Evolutionary conservation across 2,113 vertebrate genomes (phyloP), one percentile per base, ranked within the genome.

Genomic region (Electrona antarctica): DNA sequence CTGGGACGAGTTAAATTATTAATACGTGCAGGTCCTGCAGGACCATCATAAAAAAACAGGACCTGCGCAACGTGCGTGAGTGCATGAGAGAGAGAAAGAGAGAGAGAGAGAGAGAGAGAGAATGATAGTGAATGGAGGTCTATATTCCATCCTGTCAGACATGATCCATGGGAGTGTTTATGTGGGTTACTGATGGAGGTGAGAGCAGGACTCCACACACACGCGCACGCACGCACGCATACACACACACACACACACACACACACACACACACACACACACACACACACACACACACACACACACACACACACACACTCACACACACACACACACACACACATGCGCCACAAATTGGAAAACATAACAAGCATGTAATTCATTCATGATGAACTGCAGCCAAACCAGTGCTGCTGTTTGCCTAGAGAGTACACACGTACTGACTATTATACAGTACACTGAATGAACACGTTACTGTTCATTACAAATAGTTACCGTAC

Each of bases 101-200:
- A 21, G 13, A 10, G 45, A 48, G 49, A 60, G 59, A 69, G 28
- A 46, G 41, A 10, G 52, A 58, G 71, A 59, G 13, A 4, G 58
- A 33, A 5, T 54, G 76, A 58, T n/a, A 29, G 57, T 28, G 63
- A 29, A 21, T 21, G 15, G 60, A 76, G 59, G 46, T 14, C 15
- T 50, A 56, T 10, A n/a, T 56, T 65, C 65, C 33, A 63, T 48
- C 73, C 76, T 62, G 47, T 72, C 73, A 79, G 71, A 86, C 77
- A 65, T 76, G 78, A 85, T 86, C 82, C 70, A 64, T 78, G 82
- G 41, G 15, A 71, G 58, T 51, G 60, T 73, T 66, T 21, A 71
- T 61, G 54, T 64, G 64, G 58, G 45, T 73, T 67, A 76, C 66
- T 56, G 46, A 59, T 48, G 50, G 60, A 72, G 21, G 12, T 9